These are phyloP conservation scores for Petrolisthes manimaculis DNA, from an alignment of 2,888 invertebrate species.

Conservation along the genomic window DNA sequence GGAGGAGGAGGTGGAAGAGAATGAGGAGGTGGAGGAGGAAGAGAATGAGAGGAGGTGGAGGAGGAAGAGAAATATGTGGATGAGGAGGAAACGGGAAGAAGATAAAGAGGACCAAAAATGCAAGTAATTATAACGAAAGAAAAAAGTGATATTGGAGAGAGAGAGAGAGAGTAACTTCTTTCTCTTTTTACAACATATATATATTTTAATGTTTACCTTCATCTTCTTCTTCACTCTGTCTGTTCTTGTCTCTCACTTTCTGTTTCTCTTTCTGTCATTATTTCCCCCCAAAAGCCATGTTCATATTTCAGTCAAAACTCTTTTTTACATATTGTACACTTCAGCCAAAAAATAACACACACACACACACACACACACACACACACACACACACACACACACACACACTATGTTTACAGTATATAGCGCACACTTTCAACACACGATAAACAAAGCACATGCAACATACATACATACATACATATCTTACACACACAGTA, in stretches of 20 bases:
- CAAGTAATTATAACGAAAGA: too few relatives aligned
- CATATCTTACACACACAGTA: background rate
- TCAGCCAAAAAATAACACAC: background rate
- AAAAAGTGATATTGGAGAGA: too few relatives aligned
- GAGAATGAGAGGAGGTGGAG: too few relatives aligned
- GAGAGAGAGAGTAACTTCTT: background rate
- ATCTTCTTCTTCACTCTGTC: background rate
- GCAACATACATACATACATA: background rate
- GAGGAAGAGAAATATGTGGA: too few relatives aligned
- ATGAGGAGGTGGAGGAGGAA: too few relatives aligned
- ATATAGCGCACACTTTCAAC: too few relatives aligned
- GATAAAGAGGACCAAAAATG: too few relatives aligned
- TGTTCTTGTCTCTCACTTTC: background rate
- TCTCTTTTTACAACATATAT: background rate
- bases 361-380: background rate
- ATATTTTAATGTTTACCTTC: background rate
- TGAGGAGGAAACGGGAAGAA: too few relatives aligned
- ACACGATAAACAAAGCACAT: too few relatives aligned
- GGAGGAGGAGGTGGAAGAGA: too few relatives aligned
- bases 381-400: background rate
- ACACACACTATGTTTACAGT: background rate
- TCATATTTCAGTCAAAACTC: background rate
- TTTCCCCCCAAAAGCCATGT: too few relatives aligned
- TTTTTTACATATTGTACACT: background rate
- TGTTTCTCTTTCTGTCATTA: background rate